phyloP scores from a whole-genome alignment of 2,888 invertebrate genomes.

The Charanyca ferruginea region DNA sequence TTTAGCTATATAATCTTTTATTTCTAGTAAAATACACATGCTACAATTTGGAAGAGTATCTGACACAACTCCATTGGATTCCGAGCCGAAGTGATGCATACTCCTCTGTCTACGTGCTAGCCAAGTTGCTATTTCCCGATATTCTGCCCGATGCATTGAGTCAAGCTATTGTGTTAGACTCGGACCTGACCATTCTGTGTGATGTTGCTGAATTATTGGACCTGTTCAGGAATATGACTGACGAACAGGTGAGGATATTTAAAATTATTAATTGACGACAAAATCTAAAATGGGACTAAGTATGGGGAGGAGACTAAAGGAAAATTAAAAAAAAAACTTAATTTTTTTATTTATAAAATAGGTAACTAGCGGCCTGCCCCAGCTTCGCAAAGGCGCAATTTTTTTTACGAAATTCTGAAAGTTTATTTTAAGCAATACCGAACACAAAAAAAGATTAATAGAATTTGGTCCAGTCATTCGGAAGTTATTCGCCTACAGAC shows the following conservation, averaged over 20 bases:
- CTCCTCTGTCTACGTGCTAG: constrained; percentile 96
- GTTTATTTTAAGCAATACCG: no score
- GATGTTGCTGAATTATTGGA: constrained; percentile 96
- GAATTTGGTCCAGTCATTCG: no score
- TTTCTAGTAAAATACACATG: constrained; percentile 84
- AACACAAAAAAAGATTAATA: no score
- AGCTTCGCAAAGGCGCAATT: no score
- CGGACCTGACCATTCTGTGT: constrained; percentile 95
- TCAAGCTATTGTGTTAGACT: constrained; percentile 96
- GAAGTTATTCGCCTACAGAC: no score
- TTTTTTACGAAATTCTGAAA: no score
- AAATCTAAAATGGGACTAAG: no score
- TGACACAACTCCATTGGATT: constrained; percentile 95
- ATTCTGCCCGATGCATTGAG: constrained; percentile 92
- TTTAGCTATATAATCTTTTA: not conserved
- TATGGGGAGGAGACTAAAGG: no score
- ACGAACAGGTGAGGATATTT: constrained; percentile 90
- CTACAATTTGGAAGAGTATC: constrained; percentile 79
- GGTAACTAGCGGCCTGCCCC: no score
- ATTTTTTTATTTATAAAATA: no score
- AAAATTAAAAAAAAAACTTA: no score
- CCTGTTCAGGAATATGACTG: constrained; percentile 93
- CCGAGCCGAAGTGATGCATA: constrained; percentile 98
- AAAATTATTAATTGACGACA: no score
- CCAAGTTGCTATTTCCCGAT: constrained; percentile 96